Evolutionary conservation across 2,888 invertebrate species (phyloP), one percentile per base, ranked within the genome.

Genomic region (Micoletzkya japonica): DNA sequence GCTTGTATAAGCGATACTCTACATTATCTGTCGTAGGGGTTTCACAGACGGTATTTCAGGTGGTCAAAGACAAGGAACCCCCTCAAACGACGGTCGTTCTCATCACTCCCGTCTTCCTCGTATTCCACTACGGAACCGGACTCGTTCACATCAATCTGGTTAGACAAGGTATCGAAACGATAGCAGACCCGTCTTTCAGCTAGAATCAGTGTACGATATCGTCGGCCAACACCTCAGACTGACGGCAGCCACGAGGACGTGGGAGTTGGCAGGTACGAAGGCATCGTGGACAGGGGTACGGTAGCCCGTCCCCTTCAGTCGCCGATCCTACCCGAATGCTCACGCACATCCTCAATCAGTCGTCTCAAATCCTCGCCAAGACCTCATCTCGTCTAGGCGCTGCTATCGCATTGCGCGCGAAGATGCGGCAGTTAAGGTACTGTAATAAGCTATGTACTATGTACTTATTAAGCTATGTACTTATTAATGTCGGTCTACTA

Each of bases 71-170:
- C 44, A 57, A 58, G 24, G 57, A 58, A 28, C 34, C 57, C 14
- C 36, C 61, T 2, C 64, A 71, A 52, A 64, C 64, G 34, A 71
- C 71, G n/a, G 64, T 71, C 32, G 71, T 77, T 10, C 75, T 77
- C n/a, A 70, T 79, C 37, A 79, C 74, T 44, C 79, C 79, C 1
- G 61, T 79, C 28, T 77, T 71, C 59, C 75, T 79, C 67, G 73
- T 74, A 17, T 77, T 79, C 70, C 76, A 75, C 71, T 77, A 79
- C 68, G 74, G 75, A 58, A 73, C 74, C 52, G 72, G 71, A 14
- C 71, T 77, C 28, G 76, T 77, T 2, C 72, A 73, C 30, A 74
- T 79, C 57, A 77, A 79, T 72, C 67, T 79, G 72, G 78, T 75
- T 28, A 56, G 64, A 72, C 59, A 1, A 6, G 28, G 26, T 28